Percentiles rank a stretch among this genome's conserved stretches.
phyloP scores from a whole-genome alignment of 2,113 vertebrate genomes.

The Thunnus maccoyii region DNA sequence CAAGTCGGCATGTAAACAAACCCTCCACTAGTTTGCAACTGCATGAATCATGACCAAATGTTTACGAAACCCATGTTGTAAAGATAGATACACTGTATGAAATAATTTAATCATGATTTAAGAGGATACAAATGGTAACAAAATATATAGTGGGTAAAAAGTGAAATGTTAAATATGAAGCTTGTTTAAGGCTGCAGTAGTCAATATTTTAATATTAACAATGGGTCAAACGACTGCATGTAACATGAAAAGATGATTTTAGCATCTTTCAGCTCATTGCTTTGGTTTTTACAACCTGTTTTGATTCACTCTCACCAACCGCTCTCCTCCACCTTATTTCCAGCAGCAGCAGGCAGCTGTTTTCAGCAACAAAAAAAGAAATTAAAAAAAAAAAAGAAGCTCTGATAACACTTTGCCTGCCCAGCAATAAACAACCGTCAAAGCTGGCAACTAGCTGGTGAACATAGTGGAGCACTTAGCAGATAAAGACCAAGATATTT shows the following conservation, averaged over 20 bases:
- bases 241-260: no score
- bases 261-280: no score
- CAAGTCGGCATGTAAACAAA: slow-evolving; percentile 2
- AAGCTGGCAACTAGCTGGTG: background rate
- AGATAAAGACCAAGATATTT: no score
- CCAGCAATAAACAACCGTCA: background rate
- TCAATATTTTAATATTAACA: background rate
- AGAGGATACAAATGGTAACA: background rate
- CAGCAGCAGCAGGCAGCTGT: no score
- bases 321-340: no score
- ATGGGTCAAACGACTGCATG: no score
- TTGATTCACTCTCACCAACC: no score
- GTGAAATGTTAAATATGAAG: background rate
- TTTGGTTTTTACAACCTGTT: no score
- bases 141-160: no score
- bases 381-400: no score
- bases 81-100: background rate
- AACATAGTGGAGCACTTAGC: background rate
- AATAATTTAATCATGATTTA: no score
- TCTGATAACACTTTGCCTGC: background rate
- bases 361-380: no score
- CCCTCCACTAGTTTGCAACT: background rate
- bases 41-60: background rate
- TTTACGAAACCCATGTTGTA: background rate
- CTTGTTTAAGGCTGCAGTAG: background rate